Base-by-base conservation (phyloP, 2,797 vertebrate species). In the Cryptoprocta ferox region DNA sequence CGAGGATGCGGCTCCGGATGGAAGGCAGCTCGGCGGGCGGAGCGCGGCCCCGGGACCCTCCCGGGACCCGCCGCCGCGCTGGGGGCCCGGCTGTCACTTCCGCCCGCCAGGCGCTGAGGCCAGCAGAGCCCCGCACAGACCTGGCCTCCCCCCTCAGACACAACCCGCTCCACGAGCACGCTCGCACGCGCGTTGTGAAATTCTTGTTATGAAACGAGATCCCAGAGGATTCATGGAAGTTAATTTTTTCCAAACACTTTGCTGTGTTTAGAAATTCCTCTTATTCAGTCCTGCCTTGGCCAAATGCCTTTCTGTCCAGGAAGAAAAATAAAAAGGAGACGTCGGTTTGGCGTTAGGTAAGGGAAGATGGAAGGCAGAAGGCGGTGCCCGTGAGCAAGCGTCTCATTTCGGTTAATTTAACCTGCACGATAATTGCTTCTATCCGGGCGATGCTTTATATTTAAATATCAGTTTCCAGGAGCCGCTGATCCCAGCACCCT, bases 301-400 rank as follows among this genome's bases (percentile, higher is more conserved):
- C 76, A 85, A 81, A 82, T 21, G 39, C 45, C 45, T 82, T 79
- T 84, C 94, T 97, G 84, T 75, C 73, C 83, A 70, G 92, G 68
- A 96, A 96, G 89, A 59, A 83, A 94, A 94, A 92, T 24, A 66
- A 94, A 90, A 90, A 78, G 26, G 4, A 53, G 53, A 75, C 48
- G 37, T 37, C 26, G 50, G 12, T n/a, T 26, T 5, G 6, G 45
- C 3, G 9, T 35, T 78, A 81, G 76, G 70, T 56, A 39, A 59
- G n/a, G 14, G 9, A 13, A n/a, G 53, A 19, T 0, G 0, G 16
- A 30, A 73, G 45, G 68, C 18, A 18, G 9, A 45, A 3, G 2
- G 1, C 3, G 0, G 42, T 5, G 21, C 30, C 21, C 5, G 4
- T 11, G 10, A 9, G 3, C 11, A 35, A 13, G 37, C 81, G 4